Conservation (phyloP, 2,888 invertebrate genomes). For the Gryllus longicercus region DNA sequence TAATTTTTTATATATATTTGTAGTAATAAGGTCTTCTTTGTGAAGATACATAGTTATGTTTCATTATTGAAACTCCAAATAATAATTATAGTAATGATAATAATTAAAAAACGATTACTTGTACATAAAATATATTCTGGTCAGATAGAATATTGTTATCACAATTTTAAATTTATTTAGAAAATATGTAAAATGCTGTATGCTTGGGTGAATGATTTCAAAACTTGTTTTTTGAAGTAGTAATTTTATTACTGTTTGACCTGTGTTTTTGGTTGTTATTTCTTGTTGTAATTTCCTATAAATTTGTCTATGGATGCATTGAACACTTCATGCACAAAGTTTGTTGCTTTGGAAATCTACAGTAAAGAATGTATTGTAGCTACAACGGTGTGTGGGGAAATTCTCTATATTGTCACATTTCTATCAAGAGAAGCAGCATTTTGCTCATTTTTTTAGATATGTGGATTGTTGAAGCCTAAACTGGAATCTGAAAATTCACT, state of each 20-base stretch:
- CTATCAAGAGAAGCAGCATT: neutral
- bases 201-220: conserved; percentile 10
- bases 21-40: neutral
- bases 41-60: neutral
- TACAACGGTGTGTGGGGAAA: conserved; percentile 17
- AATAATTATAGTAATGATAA: neutral
- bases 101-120: neutral
- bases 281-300: conserved; percentile 4
- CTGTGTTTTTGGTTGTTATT: conserved; percentile 11
- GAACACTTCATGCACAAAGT: conserved; percentile 17
- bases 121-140: conserved; percentile 17
- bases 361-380: neutral
- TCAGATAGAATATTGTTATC: conserved; percentile 6
- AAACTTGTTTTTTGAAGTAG: conserved; percentile 4
- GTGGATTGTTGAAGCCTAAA: conserved; percentile 9
- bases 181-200: conserved; percentile 7
- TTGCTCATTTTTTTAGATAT: conserved; percentile 11
- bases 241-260: conserved; percentile 1
- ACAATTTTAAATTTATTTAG: neutral
- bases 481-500: conserved; percentile 11
- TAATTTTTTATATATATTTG: neutral
- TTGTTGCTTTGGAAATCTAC: conserved; percentile 17
- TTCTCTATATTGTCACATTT: conserved; percentile 17
- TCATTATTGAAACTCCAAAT: conserved; percentile 1
- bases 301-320: conserved; percentile 9